phyloP scores from a whole-genome alignment of 2,888 invertebrate genomes.

The Dicyrtoma fusca region DNA sequence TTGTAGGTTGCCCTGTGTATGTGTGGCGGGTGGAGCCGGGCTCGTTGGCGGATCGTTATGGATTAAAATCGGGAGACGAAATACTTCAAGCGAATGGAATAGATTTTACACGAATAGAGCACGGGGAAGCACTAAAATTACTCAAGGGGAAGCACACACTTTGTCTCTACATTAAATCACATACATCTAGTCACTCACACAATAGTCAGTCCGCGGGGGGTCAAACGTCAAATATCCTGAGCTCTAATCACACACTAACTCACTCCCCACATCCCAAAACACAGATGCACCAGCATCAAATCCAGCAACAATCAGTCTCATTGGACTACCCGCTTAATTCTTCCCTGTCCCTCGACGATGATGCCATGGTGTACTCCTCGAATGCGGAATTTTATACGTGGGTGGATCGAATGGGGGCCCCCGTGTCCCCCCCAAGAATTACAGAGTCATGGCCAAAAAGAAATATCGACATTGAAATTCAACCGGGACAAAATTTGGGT shows the following conservation, averaged over 20 bases:
- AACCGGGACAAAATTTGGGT: conserved; percentile 87
- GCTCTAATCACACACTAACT: conserved; percentile 14
- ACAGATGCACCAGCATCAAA: conserved; percentile 64
- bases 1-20: conserved; percentile 66
- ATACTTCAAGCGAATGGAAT: conserved; percentile 93
- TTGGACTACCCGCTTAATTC: conserved; percentile 25
- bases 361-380: conserved; percentile 4
- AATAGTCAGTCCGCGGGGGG: conserved; percentile 49
- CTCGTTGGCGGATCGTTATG: conserved; percentile 84
- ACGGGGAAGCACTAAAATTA: conserved; percentile 83
- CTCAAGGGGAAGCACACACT: conserved; percentile 59
- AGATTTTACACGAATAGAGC: conserved; percentile 88
- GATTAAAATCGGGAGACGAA: conserved; percentile 88
- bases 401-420: conserved; percentile 90
- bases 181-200: conserved; percentile 42
- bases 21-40: conserved; percentile 89
- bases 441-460: conserved; percentile 37
- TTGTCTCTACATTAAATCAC: conserved; percentile 57
- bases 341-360: conserved; percentile 10
- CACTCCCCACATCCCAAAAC: conserved; percentile 59
- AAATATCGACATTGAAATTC: conserved; percentile 78
- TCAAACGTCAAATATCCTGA: conserved; percentile 10
- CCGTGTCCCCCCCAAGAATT: conserved; percentile 69
- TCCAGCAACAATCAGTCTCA: background rate
- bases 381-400: conserved; percentile 68